Conservation (phyloP, 2,888 invertebrate genomes). For the Balanococcus diminutus region DNA sequence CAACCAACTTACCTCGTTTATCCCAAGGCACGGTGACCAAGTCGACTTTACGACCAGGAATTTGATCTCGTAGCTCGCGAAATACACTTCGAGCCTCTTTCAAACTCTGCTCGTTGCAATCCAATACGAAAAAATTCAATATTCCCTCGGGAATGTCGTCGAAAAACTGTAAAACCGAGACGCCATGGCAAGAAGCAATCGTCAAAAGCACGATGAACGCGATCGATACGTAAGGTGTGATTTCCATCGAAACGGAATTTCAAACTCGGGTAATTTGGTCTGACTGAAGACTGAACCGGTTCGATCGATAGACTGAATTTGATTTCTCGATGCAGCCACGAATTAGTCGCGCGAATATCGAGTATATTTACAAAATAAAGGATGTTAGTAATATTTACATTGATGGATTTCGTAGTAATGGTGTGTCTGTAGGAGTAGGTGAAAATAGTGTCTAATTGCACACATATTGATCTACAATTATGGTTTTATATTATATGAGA, state of each 20-base stretch:
- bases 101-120: not conserved
- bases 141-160: not conserved
- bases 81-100: not conserved
- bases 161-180: not conserved
- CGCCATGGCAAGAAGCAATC: not conserved
- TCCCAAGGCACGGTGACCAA: not conserved
- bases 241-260: not conserved
- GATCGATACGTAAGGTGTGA: too few relatives aligned
- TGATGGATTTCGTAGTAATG: not conserved
- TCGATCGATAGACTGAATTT: not conserved
- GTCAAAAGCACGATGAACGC: not conserved
- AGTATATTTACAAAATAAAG: slow-evolving; percentile 9
- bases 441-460: slow-evolving; percentile 35
- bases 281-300: too few relatives aligned
- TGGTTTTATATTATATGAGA: not conserved
- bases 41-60: not conserved
- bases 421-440: too few relatives aligned
- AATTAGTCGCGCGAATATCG: not conserved
- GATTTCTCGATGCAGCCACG: not conserved
- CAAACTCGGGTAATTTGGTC: not conserved
- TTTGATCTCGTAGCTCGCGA: not conserved
- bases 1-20: not conserved
- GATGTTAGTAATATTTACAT: slow-evolving; percentile 48
- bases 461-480: slow-evolving; percentile 20
- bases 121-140: not conserved